A percentile compares a stretch with the other conserved stretches of the same genome.
phyloP scores from a whole-genome alignment of 1,140 invertebrate species.

The fruit fly (Drosophila melanogaster) region Release_6_plus_ISO1_MT NT_033777.3:21703501-21704000 shows the following conservation, averaged over 20 bases:
- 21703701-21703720: conserved; percentile 66
- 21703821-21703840: conserved; percentile 48
- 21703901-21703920: conserved; percentile 74
- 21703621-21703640: no score
- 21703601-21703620: no score
- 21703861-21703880: conserved; percentile 54
- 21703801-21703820: conserved; percentile 71
- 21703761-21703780: conserved; percentile 52
- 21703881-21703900: conserved; percentile 76
- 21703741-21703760: conserved; percentile 62
- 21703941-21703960: conserved; percentile 19
- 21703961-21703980: background rate
- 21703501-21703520: no score
- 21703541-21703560: no score
- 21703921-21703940: conserved; percentile 31
- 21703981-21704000: conserved; percentile 9
- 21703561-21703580: no score
- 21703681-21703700: conserved; percentile 52
- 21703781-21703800: conserved; percentile 81
- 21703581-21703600: no score
- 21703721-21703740: conserved; percentile 78
- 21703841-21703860: conserved; percentile 44
- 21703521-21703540: no score
- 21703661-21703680: background rate
- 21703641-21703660: no score